Evolutionary conservation across 2,888 invertebrate species (phyloP).

Genomic region (Orchesellides sinensis): DNA sequence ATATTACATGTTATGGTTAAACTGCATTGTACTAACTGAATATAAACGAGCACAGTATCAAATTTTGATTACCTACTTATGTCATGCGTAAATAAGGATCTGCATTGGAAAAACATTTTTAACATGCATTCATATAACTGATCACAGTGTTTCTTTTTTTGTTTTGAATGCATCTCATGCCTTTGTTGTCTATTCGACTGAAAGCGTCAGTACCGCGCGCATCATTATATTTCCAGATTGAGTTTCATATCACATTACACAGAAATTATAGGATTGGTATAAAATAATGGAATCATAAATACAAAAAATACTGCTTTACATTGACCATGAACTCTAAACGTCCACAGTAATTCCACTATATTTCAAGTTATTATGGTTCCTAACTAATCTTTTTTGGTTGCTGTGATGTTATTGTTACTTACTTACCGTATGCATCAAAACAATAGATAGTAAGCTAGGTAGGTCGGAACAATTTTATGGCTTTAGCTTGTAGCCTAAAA

Average conservation of each 20-base stretch:
- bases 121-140: background rate
- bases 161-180: background rate
- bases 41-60: conserved; percentile 8
- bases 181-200: background rate
- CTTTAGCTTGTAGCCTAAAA: background rate
- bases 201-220: background rate
- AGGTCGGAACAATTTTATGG: background rate
- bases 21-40: background rate
- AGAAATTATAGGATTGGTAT: conserved; percentile 24
- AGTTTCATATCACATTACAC: conserved; percentile 24
- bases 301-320: conserved; percentile 15
- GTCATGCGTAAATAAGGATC: conserved; percentile 19
- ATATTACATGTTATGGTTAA: background rate
- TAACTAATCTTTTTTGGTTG: background rate
- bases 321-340: conserved; percentile 34
- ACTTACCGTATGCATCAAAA: too few relatives aligned
- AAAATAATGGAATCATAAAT: conserved; percentile 13
- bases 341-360: background rate
- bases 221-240: conserved; percentile 47
- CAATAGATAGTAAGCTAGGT: background rate
- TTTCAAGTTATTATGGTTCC: background rate
- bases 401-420: conserved; percentile 1
- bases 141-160: background rate
- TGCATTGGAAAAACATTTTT: background rate
- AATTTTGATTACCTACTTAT: conserved; percentile 37